Base-by-base conservation (phyloP, 2,797 vertebrate genomes). In the Coregonus suidteri region DNA sequence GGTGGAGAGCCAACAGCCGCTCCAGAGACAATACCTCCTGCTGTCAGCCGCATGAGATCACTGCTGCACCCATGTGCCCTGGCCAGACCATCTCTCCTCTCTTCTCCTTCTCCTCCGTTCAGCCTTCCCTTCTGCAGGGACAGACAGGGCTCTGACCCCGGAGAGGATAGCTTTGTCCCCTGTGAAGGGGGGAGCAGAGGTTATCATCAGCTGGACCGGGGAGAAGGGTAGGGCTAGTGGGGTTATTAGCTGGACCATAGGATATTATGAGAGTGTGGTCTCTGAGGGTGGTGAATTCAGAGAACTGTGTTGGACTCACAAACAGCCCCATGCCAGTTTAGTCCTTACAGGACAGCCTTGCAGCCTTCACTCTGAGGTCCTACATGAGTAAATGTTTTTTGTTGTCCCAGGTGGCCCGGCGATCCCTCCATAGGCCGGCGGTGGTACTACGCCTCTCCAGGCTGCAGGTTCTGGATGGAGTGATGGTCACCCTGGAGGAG, bases 401-500 rank as follows among this genome's bases (percentile, higher is more conserved):
- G 11, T 75, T 52, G 69, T 78, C 81, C 91, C 81, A 96, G 95
- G 91, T 96, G 89, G 93, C 94, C 71, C 91, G 91, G 52, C 95
- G 94, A 84, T 92, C 92, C 41, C 84, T 88, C 51, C 93, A 94
- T 85, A 95, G 95, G 76, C 89, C 91, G 9, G 34, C 92, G 3
- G 88, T 95, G 66, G 88, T 96, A 80, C 91, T 96, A 72, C 88
- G 81, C 77, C 89, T 97, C 69, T 88, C 93, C 59, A 92, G 85
- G 56, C 89, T 98, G 74, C 95, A 95, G 87, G 90, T 96, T 69
- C 90, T 98, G 81, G 96, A 98, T 85, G 95, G 95, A 74, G 75
- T 93, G 65, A 84, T 82, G 5, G 85, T 95, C 79, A 95, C 93
- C 72, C 56, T 91, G 77, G 95, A 96, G 75, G 95, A 96, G 79